Percentiles rank a stretch among this genome's conserved stretches.
phyloP scores from a whole-genome alignment of 2,797 vertebrate genomes.

The Lithobates pipiens region DNA sequence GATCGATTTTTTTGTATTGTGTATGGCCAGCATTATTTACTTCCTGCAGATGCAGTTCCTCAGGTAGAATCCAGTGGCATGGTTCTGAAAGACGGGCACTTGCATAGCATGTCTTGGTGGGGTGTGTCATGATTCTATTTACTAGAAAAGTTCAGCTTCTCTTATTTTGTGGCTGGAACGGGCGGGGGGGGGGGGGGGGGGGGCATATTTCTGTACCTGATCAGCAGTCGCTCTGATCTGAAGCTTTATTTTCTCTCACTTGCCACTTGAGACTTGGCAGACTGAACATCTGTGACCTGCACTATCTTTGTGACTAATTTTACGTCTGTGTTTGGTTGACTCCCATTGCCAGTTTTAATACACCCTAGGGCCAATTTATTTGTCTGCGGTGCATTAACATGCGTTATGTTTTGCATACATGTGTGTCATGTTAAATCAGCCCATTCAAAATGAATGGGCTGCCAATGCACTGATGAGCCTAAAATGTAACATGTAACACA shows the following conservation, averaged over 20 bases:
- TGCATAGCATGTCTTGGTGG: background rate
- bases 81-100: background rate
- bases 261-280: background rate
- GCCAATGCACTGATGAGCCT: too few relatives aligned
- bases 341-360: background rate
- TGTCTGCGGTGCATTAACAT: too few relatives aligned
- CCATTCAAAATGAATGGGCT: too few relatives aligned
- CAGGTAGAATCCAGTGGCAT: background rate
- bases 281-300: slow-evolving; percentile 17
- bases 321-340: background rate
- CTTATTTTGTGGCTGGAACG: background rate
- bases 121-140: background rate
- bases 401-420: too few relatives aligned
- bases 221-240: background rate
- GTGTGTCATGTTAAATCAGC: too few relatives aligned
- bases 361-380: background rate
- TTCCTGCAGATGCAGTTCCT: background rate
- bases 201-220: background rate
- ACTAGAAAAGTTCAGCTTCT: background rate
- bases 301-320: background rate
- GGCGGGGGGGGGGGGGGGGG: slow-evolving; percentile 7
- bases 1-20: too few relatives aligned
- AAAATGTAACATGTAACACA: too few relatives aligned
- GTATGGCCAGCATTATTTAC: too few relatives aligned
- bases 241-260: background rate